Evolutionary conservation across 1,140 invertebrate genomes (phyloP).

Genomic region (Drosophila prosaltans): DNA sequence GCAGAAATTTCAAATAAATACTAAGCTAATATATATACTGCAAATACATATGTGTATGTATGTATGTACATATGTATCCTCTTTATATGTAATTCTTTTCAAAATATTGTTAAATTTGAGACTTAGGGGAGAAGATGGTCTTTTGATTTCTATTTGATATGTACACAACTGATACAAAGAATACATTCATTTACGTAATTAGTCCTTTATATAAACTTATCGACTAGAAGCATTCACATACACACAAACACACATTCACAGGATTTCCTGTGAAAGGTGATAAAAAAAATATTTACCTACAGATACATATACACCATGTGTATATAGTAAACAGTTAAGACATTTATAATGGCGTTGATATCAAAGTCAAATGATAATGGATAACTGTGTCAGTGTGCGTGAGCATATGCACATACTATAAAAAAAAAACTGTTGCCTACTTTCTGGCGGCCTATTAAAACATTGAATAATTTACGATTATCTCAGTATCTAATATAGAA

Average conservation of each 20-base stretch:
- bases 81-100: no score
- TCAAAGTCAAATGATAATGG: background rate
- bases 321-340: constrained; percentile 1
- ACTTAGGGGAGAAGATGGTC: background rate
- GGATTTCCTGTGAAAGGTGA: background rate
- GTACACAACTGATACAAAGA: background rate
- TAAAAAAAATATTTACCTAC: background rate
- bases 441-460: no score
- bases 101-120: no score
- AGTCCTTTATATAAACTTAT: constrained; percentile 1
- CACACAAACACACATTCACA: background rate
- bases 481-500: no score
- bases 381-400: background rate
- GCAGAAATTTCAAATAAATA: no score
- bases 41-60: no score
- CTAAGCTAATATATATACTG: no score
- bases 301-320: no score
- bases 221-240: background rate
- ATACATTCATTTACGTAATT: constrained; percentile 2
- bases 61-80: no score
- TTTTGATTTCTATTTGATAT: background rate
- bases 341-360: constrained; percentile 5
- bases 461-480: no score
- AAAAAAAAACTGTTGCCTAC: no score
- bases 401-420: background rate